Conservation (phyloP, 2,113 vertebrate species). For the Nicator chloris region DNA sequence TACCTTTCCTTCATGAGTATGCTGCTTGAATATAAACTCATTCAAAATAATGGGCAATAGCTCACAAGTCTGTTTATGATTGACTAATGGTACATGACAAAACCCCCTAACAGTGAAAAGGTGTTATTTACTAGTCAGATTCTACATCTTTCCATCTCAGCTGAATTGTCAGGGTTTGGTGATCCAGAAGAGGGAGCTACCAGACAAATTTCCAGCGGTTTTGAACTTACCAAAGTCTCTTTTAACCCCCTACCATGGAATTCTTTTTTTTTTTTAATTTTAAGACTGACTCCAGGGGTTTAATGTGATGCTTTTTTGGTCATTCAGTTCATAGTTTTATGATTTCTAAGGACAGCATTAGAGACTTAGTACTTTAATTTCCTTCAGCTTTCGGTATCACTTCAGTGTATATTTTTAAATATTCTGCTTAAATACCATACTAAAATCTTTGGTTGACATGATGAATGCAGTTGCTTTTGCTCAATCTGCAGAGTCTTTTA, state of each 20-base stretch:
- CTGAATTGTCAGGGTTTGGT: background rate
- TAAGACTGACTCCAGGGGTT: background rate
- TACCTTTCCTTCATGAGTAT: background rate
- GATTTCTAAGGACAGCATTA: background rate
- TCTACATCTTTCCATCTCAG: background rate
- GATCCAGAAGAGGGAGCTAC: constrained; percentile 61
- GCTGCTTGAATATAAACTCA: background rate
- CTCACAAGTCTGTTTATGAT: background rate
- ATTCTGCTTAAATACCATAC: accelerated
- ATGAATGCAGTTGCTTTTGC: background rate
- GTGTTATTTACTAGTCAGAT: background rate
- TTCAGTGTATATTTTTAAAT: background rate
- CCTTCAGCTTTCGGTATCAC: background rate
- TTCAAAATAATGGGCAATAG: background rate
- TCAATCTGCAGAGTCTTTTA: background rate
- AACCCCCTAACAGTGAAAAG: background rate
- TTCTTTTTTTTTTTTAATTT: background rate
- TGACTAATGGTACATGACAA: background rate
- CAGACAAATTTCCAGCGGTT: constrained; percentile 15
- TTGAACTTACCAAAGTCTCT: background rate
- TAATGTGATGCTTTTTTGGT: background rate
- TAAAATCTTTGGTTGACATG: background rate
- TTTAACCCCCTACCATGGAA: background rate
- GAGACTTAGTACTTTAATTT: background rate
- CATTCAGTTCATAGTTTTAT: background rate